These are phyloP conservation scores for Acanthochromis polyacanthus DNA, from an alignment of 2,113 vertebrate genomes.

Conservation along the genomic window DNA sequence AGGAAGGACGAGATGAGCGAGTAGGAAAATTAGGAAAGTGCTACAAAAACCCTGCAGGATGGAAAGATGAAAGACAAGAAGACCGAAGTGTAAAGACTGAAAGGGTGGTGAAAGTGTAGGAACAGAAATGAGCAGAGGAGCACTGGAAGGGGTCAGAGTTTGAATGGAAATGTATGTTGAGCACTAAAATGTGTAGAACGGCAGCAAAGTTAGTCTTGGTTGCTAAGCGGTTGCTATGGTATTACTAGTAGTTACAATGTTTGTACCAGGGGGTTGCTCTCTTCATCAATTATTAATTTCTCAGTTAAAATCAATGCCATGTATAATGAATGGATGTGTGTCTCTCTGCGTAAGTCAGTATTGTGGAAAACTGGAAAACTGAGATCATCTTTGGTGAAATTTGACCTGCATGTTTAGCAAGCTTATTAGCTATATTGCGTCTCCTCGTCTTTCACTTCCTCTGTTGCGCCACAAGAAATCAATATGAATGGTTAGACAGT, in stretches of 20 bases:
- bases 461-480: too few relatives aligned
- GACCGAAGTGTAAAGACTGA: too few relatives aligned
- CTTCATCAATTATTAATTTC: conserved; percentile 28
- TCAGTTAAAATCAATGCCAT: conserved; percentile 1
- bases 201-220: neutral
- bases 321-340: conserved; percentile 17
- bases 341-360: neutral
- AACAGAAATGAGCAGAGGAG: too few relatives aligned
- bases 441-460: too few relatives aligned
- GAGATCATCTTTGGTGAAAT: neutral
- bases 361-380: too few relatives aligned
- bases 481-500: neutral
- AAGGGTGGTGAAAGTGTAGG: too few relatives aligned
- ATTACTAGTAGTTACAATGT: conserved; percentile 5
- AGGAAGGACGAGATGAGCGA: too few relatives aligned
- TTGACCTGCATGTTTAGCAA: neutral
- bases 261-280: neutral
- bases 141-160: too few relatives aligned
- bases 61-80: too few relatives aligned
- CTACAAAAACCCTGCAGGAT: too few relatives aligned
- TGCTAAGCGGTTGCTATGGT: conserved; percentile 16
- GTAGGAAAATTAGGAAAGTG: too few relatives aligned
- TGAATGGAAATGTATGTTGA: neutral
- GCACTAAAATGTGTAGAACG: neutral
- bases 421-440: too few relatives aligned